A percentile compares a stretch with the other conserved stretches of the same genome.
Evolutionary conservation across 1,140 invertebrate species (phyloP).

Genomic region (Brachionus sp.): DNA sequence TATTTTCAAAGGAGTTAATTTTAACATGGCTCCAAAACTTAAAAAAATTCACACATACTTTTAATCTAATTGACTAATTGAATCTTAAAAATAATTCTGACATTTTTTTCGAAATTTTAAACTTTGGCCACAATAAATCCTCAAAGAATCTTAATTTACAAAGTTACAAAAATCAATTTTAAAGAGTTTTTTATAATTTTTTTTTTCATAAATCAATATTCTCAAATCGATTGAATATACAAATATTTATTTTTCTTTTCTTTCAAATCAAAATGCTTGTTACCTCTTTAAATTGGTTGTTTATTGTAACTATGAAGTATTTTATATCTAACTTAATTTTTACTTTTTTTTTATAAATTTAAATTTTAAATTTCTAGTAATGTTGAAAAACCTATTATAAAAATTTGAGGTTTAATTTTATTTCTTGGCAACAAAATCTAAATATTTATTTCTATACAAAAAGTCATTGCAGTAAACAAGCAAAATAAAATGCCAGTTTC

Average conservation of each 20-base stretch:
- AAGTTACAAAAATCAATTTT: too few species aligned
- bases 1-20: too few species aligned
- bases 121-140: too few species aligned
- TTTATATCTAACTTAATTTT: neutral
- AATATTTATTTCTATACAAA: neutral
- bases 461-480: neutral
- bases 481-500: slow-evolving; percentile 13
- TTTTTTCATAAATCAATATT: neutral
- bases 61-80: too few species aligned
- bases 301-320: neutral
- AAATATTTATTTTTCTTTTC: neutral
- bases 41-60: too few species aligned
- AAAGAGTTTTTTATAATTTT: neutral
- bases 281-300: neutral
- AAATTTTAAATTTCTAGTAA: neutral
- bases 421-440: neutral
- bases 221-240: neutral
- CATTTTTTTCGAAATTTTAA: too few species aligned
- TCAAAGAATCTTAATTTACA: too few species aligned
- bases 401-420: neutral
- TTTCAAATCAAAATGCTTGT: neutral
- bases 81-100: too few species aligned
- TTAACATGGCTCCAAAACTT: too few species aligned
- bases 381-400: neutral
- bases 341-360: neutral